phyloP scores from a whole-genome alignment of 2,797 vertebrate species.

The Etheostoma nigrum region DNA sequence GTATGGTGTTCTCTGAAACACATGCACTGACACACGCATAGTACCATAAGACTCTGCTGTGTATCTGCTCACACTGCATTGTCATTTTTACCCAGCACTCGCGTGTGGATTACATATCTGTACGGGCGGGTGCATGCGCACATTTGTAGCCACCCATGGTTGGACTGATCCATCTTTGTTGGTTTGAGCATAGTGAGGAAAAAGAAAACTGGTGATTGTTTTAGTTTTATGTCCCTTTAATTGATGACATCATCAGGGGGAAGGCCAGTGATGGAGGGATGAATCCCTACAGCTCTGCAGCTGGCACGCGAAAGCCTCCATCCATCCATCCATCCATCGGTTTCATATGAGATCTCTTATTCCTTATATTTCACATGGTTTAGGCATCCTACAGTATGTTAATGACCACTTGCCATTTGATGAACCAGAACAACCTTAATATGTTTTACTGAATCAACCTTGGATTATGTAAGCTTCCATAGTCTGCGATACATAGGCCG shows the following conservation, averaged over 20 bases:
- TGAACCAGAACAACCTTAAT: background rate
- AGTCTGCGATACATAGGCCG: background rate
- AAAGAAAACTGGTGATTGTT: constrained; percentile 55
- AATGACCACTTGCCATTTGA: background rate
- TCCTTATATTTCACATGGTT: constrained; percentile 6
- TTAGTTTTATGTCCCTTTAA: constrained; percentile 78
- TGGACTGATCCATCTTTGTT: constrained; percentile 42
- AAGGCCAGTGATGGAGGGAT: constrained; percentile 61
- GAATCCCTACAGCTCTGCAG: constrained; percentile 70
- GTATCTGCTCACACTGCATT: constrained; percentile 37
- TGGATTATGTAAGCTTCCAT: constrained; percentile 36
- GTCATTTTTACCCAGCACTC: constrained; percentile 43
- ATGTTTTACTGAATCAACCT: constrained; percentile 22
- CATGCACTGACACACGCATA: constrained; percentile 12
- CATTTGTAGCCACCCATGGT: constrained; percentile 23
- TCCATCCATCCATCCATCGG: constrained; percentile 43
- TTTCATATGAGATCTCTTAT: constrained; percentile 21
- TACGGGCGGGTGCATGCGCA: constrained; percentile 2
- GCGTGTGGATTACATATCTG: constrained; percentile 32
- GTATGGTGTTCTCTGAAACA: constrained; percentile 66
- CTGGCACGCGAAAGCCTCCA: constrained; percentile 50
- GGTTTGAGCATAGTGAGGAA: constrained; percentile 27
- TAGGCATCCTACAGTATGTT: background rate
- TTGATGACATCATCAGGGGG: constrained; percentile 76
- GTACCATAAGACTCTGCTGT: constrained; percentile 37